Base-by-base conservation (phyloP, 2,888 invertebrate genomes). In the Pocota personata region DNA sequence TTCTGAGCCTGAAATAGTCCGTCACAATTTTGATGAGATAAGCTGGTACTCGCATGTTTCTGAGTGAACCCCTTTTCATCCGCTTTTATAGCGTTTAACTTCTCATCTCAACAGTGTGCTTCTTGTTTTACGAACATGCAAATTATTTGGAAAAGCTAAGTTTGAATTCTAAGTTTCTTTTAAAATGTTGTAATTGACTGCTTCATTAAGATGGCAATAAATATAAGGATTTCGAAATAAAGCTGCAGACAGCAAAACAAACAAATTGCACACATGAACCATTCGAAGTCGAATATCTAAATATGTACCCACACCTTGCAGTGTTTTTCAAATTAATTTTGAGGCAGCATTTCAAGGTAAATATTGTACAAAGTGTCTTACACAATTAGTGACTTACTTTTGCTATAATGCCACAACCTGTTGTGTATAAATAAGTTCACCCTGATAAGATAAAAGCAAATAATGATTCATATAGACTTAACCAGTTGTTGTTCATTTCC, bases 391-490 rank as follows among this genome's bases (percentile, higher is more conserved):
- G 46, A 46, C 48, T 71, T 71, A 57, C 30, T 46, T 71, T 35
- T 57, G n/a, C 57, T 14, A 43, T 21, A 50, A 35, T 30, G 19
- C 30, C 30, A 24, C 32, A 52, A 35, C 75, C 46, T 55, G 64
- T 66, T 24, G 2, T 75, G 75, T 64, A 55, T 64, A 55, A 75
- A 57, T 66, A 75, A 35, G 32, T 57, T 66, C 64, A 21, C 32
- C n/a, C 55, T 55, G 75, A 75, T 75, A 75, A 75, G 75, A 75
- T 75, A 75, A 75, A 64, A 55, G 19, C 64, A 57, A 75, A 66
- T 35, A 52, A 19, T 75, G 75, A 75, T 6, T 75, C 75, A 75
- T 50, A 10, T 6, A 24, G 14, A 52, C 19, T 67, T 12, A 43
- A 40, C 27, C 27, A 66, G 32, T 66, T 62, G 43, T 19, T 19